Base-by-base conservation (phyloP, 2,113 vertebrate genomes). In the Myanophis thanlyinensis region DNA sequence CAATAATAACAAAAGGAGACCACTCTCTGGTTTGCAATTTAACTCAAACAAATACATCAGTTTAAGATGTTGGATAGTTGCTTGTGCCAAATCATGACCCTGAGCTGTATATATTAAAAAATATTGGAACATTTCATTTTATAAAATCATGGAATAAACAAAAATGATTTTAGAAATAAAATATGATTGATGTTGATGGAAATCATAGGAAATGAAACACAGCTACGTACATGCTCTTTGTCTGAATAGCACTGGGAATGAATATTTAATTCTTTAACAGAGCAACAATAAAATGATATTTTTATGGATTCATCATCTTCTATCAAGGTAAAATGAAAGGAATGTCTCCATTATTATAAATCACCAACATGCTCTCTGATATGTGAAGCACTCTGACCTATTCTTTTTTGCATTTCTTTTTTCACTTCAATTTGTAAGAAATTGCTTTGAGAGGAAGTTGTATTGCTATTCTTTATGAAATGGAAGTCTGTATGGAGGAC, bases 261-360 rank as follows among this genome's bases (percentile, higher is more conserved):
- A 59, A 59, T 25, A 3, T 62, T 62, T 73, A 30, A 30, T 22
- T 13, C 27, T 35, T 92, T 67, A 91, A 46, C 3, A 12, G 0
- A 54, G 47, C 40, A 56, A 10, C 52, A 84, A 2, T 91, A 91
- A 44, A 53, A 87, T 44, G 18, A 35, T 88, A 91, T 90, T 87
- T 67, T 94, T 27, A 90, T 93, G 88, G 27, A 35, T 13, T 87
- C 56, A 84, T 90, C 12, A 15, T 86, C 91, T 53, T 90, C 85
- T 91, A 27, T 59, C 56, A 59, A 22, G 18, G 53, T 54, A 22
- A 5, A 54, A 54, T 54, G 15, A 54, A 54, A 54, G 5, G 22
- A 22, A 22, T 22, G 53, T 22, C 20, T 54, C 53, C 53, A 54
- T 54, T 54, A 22, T 54, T 54, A 54, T 54, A 54, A 54, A 22